These are phyloP conservation scores for Geotrypetes seraphini DNA, from an alignment of 2,797 vertebrate genomes.

Conservation along the genomic window DNA sequence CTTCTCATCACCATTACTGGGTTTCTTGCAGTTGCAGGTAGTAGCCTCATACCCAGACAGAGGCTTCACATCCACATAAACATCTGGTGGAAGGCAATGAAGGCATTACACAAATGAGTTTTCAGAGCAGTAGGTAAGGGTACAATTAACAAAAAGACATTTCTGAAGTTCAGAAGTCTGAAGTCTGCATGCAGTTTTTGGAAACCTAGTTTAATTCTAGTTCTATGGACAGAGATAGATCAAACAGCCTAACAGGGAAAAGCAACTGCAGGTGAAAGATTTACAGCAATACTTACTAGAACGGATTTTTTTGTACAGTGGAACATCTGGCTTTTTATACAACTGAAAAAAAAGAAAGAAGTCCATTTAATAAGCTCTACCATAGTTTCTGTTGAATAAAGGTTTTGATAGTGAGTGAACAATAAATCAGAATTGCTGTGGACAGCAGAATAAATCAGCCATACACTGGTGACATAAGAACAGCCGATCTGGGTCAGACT, in stretches of 20 bases:
- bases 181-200: not conserved
- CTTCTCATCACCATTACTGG: conserved; percentile 60
- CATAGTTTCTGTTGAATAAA: no score
- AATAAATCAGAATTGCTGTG: no score
- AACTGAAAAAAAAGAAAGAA: conserved; percentile 40
- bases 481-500: no score
- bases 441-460: no score
- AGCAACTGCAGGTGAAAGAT: not conserved
- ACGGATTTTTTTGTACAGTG: conserved; percentile 69
- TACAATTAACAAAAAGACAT: not conserved
- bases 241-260: not conserved
- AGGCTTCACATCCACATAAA: conserved; percentile 95
- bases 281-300: conserved; percentile 56
- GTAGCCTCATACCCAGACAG: conserved; percentile 95
- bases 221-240: not conserved
- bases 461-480: no score
- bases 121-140: not conserved
- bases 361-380: conserved; percentile 18
- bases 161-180: not conserved
- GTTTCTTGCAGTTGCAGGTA: conserved; percentile 83
- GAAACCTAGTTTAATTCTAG: not conserved
- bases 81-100: conserved; percentile 51
- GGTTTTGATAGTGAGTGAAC: no score
- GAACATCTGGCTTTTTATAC: conserved; percentile 70
- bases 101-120: no score